Evolutionary conservation across 2,113 vertebrate genomes (phyloP).

Genomic region (Nothoprocta pentlandii): DNA sequence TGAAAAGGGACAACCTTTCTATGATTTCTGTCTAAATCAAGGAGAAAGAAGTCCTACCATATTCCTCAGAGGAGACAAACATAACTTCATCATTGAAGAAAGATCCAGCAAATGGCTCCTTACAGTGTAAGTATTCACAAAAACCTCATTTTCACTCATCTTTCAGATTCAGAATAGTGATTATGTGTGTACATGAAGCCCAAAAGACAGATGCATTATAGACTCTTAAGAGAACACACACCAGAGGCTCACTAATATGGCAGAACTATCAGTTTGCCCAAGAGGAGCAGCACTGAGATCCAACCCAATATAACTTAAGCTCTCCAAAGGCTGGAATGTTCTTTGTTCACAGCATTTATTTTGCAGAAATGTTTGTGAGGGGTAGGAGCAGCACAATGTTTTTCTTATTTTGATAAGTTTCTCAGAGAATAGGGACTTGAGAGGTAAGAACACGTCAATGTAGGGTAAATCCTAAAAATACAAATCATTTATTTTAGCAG

Average conservation of each 20-base stretch:
- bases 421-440: not conserved
- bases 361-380: not conserved
- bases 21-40: not conserved
- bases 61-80: not conserved
- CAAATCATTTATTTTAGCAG: slow-evolving; percentile 50
- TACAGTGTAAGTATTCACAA: not conserved
- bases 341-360: not conserved
- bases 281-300: not conserved
- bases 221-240: not conserved
- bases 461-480: not conserved
- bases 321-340: not conserved
- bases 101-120: not conserved
- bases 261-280: not conserved
- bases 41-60: not conserved
- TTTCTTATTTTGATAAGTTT: not conserved
- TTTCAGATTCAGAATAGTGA: not conserved
- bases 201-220: not conserved
- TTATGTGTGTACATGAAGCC: not conserved
- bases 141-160: not conserved
- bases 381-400: not conserved
- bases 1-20: not conserved
- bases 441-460: not conserved
- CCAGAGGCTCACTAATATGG: not conserved
- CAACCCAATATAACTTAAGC: not conserved
- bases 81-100: not conserved